phyloP scores from a whole-genome alignment of 2,113 vertebrate species.

The Embiotoca jacksoni region DNA sequence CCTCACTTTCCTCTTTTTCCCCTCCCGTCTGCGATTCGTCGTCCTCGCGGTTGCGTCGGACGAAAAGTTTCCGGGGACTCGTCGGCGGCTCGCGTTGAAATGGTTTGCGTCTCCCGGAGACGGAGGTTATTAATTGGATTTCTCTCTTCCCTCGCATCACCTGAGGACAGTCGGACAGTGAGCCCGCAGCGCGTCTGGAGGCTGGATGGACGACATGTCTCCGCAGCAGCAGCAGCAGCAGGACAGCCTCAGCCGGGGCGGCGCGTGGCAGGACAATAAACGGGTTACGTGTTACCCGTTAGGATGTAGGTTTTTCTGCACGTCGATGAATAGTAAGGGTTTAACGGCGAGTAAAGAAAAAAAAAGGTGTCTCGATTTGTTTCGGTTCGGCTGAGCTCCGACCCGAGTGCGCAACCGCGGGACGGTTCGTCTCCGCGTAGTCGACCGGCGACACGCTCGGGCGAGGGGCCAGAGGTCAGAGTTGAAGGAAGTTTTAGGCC shows the following conservation, averaged over 20 bases:
- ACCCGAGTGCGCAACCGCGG: neutral
- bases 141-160: conserved; percentile 21
- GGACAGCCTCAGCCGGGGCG: conserved; percentile 58
- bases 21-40: neutral
- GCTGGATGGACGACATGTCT: conserved; percentile 84
- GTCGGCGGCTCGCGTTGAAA: conserved; percentile 1
- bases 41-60: neutral
- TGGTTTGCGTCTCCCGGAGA: conserved; percentile 21
- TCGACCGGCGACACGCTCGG: neutral
- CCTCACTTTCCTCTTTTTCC: neutral
- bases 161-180: conserved; percentile 51
- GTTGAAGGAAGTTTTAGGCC: neutral
- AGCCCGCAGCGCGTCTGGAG: conserved; percentile 39
- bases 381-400: neutral
- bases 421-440: neutral
- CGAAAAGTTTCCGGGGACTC: neutral
- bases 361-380: too few relatives aligned
- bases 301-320: neutral
- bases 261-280: conserved; percentile 64
- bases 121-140: conserved; percentile 42
- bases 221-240: conserved; percentile 75
- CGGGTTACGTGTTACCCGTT: conserved; percentile 58
- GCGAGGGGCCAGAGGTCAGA: conserved; percentile 6
- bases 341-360: too few relatives aligned
- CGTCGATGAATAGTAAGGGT: neutral